Conservation (phyloP, 2,113 vertebrate genomes). For the Oncorhynchus mykiss region DNA sequence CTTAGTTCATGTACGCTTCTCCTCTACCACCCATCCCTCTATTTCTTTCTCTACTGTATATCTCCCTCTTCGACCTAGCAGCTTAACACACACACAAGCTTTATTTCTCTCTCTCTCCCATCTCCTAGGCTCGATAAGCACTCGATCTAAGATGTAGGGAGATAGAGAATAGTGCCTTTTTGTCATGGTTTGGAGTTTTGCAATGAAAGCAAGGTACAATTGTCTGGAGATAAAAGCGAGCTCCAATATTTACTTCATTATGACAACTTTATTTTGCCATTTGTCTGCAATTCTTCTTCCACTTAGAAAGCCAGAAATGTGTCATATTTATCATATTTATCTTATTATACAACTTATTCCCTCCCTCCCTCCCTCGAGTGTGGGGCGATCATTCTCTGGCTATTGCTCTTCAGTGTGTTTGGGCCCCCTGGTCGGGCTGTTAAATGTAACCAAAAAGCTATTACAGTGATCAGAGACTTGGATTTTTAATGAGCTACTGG, state of each 20-base stretch:
- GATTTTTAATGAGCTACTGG: conserved; percentile 37
- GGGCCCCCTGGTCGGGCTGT: conserved; percentile 26
- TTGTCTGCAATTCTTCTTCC: conserved; percentile 31
- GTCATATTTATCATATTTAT: background rate
- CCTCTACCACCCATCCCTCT: background rate
- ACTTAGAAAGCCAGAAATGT: background rate
- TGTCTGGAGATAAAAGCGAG: conserved; percentile 1
- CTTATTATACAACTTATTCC: background rate
- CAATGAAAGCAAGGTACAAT: background rate
- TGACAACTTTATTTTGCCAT: background rate
- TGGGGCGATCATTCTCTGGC: conserved; percentile 29
- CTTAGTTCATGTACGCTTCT: background rate
- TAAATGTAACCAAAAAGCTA: conserved; percentile 52
- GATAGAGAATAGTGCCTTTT: background rate
- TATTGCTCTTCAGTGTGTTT: conserved; percentile 36
- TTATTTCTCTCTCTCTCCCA: background rate
- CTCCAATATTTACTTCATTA: background rate
- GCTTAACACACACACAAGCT: conserved; percentile 14
- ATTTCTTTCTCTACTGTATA: background rate
- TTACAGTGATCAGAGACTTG: conserved; percentile 26
- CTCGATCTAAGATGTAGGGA: background rate
- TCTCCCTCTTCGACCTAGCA: conserved; percentile 25
- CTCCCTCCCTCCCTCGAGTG: background rate
- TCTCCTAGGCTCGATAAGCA: background rate
- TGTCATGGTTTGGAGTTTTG: background rate